Conservation (phyloP, 2,888 invertebrate species). For the Cotesia congregata region DNA sequence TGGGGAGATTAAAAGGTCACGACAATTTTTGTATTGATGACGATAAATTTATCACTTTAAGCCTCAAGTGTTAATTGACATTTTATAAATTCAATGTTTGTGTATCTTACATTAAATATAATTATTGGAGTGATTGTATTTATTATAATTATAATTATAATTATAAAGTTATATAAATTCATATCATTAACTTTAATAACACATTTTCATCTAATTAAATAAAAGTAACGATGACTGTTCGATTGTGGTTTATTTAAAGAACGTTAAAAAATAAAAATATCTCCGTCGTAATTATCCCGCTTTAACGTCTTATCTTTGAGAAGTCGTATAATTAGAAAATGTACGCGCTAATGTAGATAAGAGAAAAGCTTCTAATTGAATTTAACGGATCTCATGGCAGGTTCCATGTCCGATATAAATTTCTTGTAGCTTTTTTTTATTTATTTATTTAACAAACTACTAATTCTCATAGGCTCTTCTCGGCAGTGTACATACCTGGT, state of each 20-base stretch:
- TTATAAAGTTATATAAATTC: not conserved
- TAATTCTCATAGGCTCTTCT: not conserved
- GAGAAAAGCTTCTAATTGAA: constrained; percentile 31
- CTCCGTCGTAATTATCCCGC: constrained; percentile 15
- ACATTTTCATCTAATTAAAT: not conserved
- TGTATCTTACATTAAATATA: too few species aligned
- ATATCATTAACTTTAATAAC: not conserved
- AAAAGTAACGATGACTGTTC: not conserved
- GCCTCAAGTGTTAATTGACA: not conserved
- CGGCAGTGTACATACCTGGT: too few species aligned
- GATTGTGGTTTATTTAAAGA: not conserved
- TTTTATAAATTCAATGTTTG: not conserved
- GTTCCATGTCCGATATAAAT: constrained; percentile 28
- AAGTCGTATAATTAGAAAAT: constrained; percentile 27
- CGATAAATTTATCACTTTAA: not conserved
- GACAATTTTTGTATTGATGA: too few species aligned
- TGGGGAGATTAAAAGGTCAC: not conserved
- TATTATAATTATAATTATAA: not conserved
- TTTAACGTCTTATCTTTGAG: constrained; percentile 12
- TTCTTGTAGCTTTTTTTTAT: not conserved
- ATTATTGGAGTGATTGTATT: not conserved
- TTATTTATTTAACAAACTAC: constrained; percentile 26
- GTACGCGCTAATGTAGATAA: constrained; percentile 20
- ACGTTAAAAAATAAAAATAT: not conserved
- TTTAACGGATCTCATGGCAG: constrained; percentile 24